Evolutionary conservation across 1,140 invertebrate genomes (phyloP), one percentile per base, ranked within the genome.

Genomic region (Eupeodes corollae): DNA sequence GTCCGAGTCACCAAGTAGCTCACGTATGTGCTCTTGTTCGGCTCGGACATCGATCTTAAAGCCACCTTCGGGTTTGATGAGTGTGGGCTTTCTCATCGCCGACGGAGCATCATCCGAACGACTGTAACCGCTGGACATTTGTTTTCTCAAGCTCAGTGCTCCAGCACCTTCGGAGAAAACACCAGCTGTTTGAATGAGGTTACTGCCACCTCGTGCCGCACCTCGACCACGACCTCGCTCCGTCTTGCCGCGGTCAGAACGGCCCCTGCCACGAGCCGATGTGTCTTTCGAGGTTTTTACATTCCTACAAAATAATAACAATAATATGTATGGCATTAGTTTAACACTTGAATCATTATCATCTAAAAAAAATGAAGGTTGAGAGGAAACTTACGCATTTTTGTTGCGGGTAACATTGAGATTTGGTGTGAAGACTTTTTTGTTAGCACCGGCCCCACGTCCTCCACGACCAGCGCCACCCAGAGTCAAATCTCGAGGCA

Each of bases 401-500:
- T 67, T 67, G 40, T 67, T 67, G 3, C 64, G 58, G 39, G 61
- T 60, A 0, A 59, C 64, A 53, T 67, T 67, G 15, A 67, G 46
- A 31, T 67, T 67, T 30, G 64, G 64, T 6, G 57, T 55, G 41
- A 67, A 67, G 1, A 63, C 58, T 16, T 67, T 67, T 37, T 64
- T 67, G 19, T 16, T 42, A 10, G 12, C 32, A 5, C 13, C 39
- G 15, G 33, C 35, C 1, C 40, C 42, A 1, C 53, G 51, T n/a
- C 62, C 62, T 15, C 39, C 44, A 1, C 53, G 51, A 14, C 62
- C 62, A n/a, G 59, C 53, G 15, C 65, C 65, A 15, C 74, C 74
- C 1, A 78, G 56, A 0, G 72, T 71, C 9, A 77, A 58, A 50
- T 78, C 75, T 42, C 75, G 59, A 0, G 74, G 72, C 15, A 72